These are phyloP conservation scores for Tiaroga cobitis DNA, from an alignment of 2,797 vertebrate species.

Conservation along the genomic window DNA sequence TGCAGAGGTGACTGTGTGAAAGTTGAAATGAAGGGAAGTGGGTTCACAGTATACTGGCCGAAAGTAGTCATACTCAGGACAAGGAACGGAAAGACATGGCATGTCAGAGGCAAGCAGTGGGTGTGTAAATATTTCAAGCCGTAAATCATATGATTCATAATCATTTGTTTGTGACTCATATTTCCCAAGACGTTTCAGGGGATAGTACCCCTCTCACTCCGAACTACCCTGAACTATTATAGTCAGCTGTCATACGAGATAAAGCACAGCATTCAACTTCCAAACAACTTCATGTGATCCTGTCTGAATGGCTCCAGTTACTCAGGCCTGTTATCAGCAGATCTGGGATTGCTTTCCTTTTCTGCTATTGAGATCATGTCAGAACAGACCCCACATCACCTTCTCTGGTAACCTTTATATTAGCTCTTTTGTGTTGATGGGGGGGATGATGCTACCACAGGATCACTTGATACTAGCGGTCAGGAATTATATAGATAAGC, in stretches of 20 bases:
- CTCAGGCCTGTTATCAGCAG: constrained; percentile 43
- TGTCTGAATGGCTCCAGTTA: constrained; percentile 52
- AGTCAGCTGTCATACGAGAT: constrained; percentile 51
- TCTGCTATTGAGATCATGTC: constrained; percentile 30
- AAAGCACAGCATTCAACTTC: constrained; percentile 59
- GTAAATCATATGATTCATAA: constrained; percentile 68
- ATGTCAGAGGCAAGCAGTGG: constrained; percentile 24
- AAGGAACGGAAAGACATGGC: neutral
- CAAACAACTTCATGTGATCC: constrained; percentile 10
- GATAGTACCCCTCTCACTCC: neutral
- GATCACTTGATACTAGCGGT: constrained; percentile 60
- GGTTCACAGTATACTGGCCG: neutral
- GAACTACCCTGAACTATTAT: constrained; percentile 58
- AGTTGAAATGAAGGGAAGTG: neutral
- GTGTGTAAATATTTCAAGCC: constrained; percentile 57
- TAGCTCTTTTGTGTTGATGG: neutral
- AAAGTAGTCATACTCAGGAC: constrained; percentile 20
- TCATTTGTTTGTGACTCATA: constrained; percentile 66
- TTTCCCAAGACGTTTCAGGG: constrained; percentile 52
- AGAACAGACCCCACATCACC: constrained; percentile 29
- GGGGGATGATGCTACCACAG: constrained; percentile 50
- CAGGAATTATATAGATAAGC: constrained; percentile 59
- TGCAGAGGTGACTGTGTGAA: neutral
- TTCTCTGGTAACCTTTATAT: constrained; percentile 15
- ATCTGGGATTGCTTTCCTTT: constrained; percentile 34